A percentile compares a stretch with the other conserved stretches of the same genome.
Conservation (phyloP, 53 echinoderm and acorn worm species). For the Patiria pectinifera region DNA sequence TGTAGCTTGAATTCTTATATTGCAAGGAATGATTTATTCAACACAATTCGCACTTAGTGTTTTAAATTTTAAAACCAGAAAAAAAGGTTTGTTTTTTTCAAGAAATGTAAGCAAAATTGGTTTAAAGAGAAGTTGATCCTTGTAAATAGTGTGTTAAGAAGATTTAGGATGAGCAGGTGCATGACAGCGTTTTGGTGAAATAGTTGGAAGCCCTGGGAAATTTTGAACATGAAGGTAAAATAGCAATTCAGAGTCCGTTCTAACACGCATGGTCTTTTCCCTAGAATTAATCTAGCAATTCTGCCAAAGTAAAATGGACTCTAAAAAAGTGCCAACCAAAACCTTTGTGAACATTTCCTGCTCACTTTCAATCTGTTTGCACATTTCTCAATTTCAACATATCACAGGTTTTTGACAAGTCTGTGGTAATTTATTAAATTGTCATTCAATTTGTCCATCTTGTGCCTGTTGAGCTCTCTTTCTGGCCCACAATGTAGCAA, state of each 20-base stretch:
- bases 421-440: background rate
- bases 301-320: slow-evolving; percentile 58
- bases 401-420: no score
- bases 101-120: background rate
- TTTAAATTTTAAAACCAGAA: background rate
- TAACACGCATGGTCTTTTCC: slow-evolving; percentile 38
- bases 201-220: slow-evolving; percentile 8
- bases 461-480: background rate
- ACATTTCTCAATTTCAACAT: background rate
- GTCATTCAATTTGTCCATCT: background rate
- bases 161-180: slow-evolving; percentile 4
- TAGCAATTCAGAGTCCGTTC: slow-evolving; percentile 30
- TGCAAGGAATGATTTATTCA: background rate
- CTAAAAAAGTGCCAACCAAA: background rate
- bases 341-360: no score
- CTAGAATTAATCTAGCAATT: slow-evolving; percentile 18
- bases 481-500: background rate
- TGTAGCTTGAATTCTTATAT: background rate
- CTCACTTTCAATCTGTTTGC: background rate
- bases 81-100: background rate
- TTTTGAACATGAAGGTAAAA: slow-evolving; percentile 55
- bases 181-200: slow-evolving; percentile 18
- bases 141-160: background rate
- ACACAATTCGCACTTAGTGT: background rate
- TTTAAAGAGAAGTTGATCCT: background rate